These are phyloP conservation scores for Berghia stephanieae DNA, from an alignment of 1,140 invertebrate genomes.

Conservation along the genomic window DNA sequence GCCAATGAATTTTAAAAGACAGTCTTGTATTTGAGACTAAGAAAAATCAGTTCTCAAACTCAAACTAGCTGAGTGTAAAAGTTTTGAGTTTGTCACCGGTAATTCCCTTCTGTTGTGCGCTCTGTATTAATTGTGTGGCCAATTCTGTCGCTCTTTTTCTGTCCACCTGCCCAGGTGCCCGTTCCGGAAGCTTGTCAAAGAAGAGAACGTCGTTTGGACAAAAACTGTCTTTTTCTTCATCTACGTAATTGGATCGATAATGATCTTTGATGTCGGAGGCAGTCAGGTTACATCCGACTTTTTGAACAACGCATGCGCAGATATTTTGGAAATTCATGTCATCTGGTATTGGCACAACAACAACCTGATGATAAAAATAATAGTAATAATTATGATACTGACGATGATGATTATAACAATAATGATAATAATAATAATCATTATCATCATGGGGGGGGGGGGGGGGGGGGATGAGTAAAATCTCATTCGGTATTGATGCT, in stretches of 20 bases:
- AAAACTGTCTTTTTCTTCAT: background rate
- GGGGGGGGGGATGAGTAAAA: no score
- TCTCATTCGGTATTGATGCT: no score
- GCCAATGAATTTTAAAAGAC: no score
- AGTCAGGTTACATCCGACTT: background rate
- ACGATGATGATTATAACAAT: no score
- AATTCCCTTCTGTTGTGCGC: no score
- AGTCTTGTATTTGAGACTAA: no score
- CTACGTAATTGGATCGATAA: background rate
- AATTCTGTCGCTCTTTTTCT: background rate
- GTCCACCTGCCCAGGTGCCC: background rate
- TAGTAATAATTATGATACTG: background rate
- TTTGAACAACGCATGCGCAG: conserved; percentile 8
- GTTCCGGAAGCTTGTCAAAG: background rate
- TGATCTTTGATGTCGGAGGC: background rate
- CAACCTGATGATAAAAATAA: conserved; percentile 1
- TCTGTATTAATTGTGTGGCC: no score
- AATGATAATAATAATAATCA: no score
- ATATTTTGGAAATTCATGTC: conserved; percentile 11
- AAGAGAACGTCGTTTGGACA: background rate
- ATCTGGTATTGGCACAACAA: conserved; percentile 10
- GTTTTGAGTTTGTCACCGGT: no score
- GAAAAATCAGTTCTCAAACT: no score
- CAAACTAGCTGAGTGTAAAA: no score
- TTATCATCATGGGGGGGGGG: no score